Evolutionary conservation across 1,140 invertebrate species (phyloP).

Genomic region (Bursaphelenchus mucronatus): DNA sequence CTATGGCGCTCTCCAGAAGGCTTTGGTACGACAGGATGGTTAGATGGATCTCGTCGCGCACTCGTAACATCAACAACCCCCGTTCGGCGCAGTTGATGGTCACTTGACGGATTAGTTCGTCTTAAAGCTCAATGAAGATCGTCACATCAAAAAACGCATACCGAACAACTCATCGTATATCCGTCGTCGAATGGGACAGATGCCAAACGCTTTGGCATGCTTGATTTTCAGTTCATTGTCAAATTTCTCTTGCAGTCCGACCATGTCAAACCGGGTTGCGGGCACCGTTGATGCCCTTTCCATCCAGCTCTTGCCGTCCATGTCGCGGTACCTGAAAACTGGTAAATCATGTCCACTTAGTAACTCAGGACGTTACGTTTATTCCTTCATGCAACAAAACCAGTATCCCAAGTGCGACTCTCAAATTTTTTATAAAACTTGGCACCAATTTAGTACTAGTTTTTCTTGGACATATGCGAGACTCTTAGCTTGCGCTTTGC

Average conservation of each 20-base stretch:
- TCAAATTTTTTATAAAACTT: too few relatives aligned
- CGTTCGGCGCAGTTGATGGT: conserved; percentile 94
- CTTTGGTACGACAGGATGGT: conserved; percentile 89
- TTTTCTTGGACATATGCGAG: too few relatives aligned
- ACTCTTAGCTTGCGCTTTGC: too few relatives aligned
- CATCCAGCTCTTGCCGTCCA: conserved; percentile 25
- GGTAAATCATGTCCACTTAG: too few relatives aligned
- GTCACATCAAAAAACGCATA: conserved; percentile 62
- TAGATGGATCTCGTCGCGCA: conserved; percentile 90
- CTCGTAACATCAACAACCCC: conserved; percentile 81
- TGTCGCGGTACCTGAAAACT: conserved; percentile 28
- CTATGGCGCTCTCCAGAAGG: conserved; percentile 91
- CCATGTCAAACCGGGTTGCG: conserved; percentile 85
- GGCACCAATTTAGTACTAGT: too few relatives aligned
- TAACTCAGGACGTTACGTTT: too few relatives aligned
- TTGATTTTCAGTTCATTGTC: conserved; percentile 82
- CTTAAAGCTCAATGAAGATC: conserved; percentile 69
- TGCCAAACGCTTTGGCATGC: conserved; percentile 89
- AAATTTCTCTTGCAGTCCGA: conserved; percentile 88
- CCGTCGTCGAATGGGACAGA: conserved; percentile 86
- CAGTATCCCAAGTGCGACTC: too few relatives aligned
- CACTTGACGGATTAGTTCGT: conserved; percentile 86
- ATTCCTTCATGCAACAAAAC: too few relatives aligned
- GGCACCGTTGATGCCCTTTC: conserved; percentile 79
- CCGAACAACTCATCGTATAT: conserved; percentile 95